Conservation (phyloP, 2,113 vertebrate genomes). For the Salminus brasiliensis region DNA sequence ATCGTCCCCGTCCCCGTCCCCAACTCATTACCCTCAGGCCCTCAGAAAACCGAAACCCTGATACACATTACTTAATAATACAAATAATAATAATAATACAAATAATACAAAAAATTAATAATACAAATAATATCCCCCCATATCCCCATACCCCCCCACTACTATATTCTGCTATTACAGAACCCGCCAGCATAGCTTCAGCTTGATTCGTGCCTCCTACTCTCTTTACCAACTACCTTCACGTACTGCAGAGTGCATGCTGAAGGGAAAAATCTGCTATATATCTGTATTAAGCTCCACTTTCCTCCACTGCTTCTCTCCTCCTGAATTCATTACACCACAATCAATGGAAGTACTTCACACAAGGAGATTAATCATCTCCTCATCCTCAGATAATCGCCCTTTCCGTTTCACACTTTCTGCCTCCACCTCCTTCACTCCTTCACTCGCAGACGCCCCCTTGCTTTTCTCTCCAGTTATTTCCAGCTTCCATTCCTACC, state of each 20-base stretch:
- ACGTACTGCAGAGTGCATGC: not conserved
- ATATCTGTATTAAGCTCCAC: constrained; percentile 47
- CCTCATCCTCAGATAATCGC: constrained; percentile 55
- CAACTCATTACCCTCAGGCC: too few relatives aligned
- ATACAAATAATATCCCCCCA: too few relatives aligned
- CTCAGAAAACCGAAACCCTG: too few relatives aligned
- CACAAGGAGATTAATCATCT: constrained; percentile 54
- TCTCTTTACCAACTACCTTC: not conserved
- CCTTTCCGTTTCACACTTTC: constrained; percentile 39
- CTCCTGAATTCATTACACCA: constrained; percentile 51
- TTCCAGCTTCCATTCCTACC: not conserved
- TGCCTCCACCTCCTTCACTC: constrained; percentile 31
- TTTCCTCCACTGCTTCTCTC: constrained; percentile 32
- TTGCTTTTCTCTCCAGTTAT: not conserved
- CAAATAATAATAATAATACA: too few relatives aligned
- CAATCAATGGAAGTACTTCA: constrained; percentile 58
- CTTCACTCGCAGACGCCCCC: not conserved
- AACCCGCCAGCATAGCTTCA: not conserved
- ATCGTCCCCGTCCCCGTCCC: too few relatives aligned
- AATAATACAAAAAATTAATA: too few relatives aligned
- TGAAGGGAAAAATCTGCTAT: constrained; percentile 21
- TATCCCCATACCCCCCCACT: too few relatives aligned
- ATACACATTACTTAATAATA: too few relatives aligned
- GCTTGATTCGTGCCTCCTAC: not conserved
- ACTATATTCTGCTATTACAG: too few relatives aligned